Base-by-base conservation (phyloP, 2,113 vertebrate genomes). In the Colaptes auratus region DNA sequence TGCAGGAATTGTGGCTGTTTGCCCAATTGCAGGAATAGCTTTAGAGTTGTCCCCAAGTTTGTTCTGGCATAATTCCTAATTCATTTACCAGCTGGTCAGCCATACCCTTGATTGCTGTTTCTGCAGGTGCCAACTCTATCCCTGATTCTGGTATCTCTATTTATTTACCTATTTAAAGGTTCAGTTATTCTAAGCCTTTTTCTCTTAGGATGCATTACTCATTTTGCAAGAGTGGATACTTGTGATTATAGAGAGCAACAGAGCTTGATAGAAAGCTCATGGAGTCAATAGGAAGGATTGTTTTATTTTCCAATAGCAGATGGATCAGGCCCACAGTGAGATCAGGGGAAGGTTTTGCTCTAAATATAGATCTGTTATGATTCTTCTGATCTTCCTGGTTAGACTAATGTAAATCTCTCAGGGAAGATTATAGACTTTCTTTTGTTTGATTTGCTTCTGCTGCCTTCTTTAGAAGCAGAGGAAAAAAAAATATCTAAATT, bases 51-150 rank as follows among this genome's bases (percentile, higher is more conserved):
- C 89, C 91, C 87, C 8, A 30, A 64, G 92, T 96, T 96, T 93
- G 85, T 92, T 91, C 48, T 96, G 95, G 94, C 76, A 35, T 44
- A 67, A 81, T 83, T 95, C 88, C 92, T 67, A 87, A 88, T 92
- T 91, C 72, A 77, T 95, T 95, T 95, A 75, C 91, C 89, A 92
- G 85, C 82, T 95, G 94, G 91, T 95, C 93, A 94, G 87, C 78
- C 39, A 53, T 85, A 82, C 31, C 61, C 72, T 77, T 30, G 75
- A 91, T 64, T 83, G 82, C 69, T 86, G 53, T 74, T 96, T 30
- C 91, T 92, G 87, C 75, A 67, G 52, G 85, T 91, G 84, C 87
- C 92, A 96, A 6, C 58, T 82, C 63, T 55, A 73, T 71, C 77
- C 86, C 81, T 88, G 65, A 70, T 91, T 85, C 84, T 92, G 76